Evolutionary conservation across 2,797 vertebrate species (phyloP).

Genomic region (Diplodus puntazzo): DNA sequence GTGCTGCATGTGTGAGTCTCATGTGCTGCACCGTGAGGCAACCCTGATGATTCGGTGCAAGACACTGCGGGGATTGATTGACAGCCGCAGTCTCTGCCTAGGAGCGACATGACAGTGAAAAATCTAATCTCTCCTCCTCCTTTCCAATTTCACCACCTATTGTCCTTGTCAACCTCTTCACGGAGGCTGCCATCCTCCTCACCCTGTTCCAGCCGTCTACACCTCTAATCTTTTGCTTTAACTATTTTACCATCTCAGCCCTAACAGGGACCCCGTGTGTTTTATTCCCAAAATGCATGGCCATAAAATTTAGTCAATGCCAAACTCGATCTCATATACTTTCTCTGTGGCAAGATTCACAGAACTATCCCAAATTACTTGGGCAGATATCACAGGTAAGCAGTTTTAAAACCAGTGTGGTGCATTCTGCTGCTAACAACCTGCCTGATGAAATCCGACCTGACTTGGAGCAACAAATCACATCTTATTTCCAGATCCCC

Average conservation of each 20-base stretch:
- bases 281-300: neutral
- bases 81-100: constrained; percentile 57
- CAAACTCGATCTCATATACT: neutral
- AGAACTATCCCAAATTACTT: neutral
- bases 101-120: constrained; percentile 61
- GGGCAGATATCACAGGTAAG: neutral
- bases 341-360: neutral
- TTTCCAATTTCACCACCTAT: constrained; percentile 65
- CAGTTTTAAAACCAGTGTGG: constrained; percentile 20
- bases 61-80: constrained; percentile 68
- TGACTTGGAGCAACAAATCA: constrained; percentile 50
- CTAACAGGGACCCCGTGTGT: neutral
- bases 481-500: constrained; percentile 50
- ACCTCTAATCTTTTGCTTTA: constrained; percentile 2
- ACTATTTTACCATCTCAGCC: neutral
- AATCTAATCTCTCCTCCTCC: constrained; percentile 61
- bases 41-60: constrained; percentile 66
- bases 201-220: constrained; percentile 27
- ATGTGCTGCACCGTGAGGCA: constrained; percentile 69
- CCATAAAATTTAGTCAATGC: neutral
- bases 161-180: constrained; percentile 55
- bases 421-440: constrained; percentile 16
- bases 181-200: constrained; percentile 19
- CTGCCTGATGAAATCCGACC: constrained; percentile 46
- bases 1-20: constrained; percentile 52